phyloP scores from a whole-genome alignment of 92 coral and sea anemone genomes.

The Bergia sp. region DNA sequence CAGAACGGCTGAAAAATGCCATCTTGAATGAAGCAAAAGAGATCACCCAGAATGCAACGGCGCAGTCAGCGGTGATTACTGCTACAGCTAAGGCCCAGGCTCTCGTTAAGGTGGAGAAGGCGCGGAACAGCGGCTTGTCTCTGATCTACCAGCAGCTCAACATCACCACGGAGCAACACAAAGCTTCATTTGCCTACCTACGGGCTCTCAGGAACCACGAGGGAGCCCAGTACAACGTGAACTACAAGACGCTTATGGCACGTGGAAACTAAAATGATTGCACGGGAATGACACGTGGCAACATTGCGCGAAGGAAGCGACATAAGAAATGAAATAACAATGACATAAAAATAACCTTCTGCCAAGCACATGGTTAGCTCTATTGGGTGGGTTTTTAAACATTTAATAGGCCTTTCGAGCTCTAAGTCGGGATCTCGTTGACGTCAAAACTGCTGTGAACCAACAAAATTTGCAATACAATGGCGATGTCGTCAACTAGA shows the following conservation, averaged over 20 bases:
- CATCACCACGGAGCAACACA: slow-evolving; percentile 59
- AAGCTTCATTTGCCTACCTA: slow-evolving; percentile 65
- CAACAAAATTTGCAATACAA: too few relatives aligned
- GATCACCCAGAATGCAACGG: slow-evolving; percentile 62
- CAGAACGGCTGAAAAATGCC: slow-evolving; percentile 49
- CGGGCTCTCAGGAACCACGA: slow-evolving; percentile 57
- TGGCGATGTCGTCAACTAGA: too few relatives aligned
- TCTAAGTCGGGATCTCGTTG: too few relatives aligned
- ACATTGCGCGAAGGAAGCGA: too few relatives aligned
- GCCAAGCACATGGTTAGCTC: too few relatives aligned
- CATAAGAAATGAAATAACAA: too few relatives aligned
- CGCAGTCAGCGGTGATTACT: slow-evolving; percentile 43
- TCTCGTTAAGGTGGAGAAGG: slow-evolving; percentile 53
- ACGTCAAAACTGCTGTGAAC: too few relatives aligned
- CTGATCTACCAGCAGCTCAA: slow-evolving; percentile 56
- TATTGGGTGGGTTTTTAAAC: too few relatives aligned
- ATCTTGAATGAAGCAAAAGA: slow-evolving; percentile 56
- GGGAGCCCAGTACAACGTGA: slow-evolving; percentile 45
- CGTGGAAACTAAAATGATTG: slow-evolving; percentile 29
- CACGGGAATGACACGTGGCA: neutral
- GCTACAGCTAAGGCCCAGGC: slow-evolving; percentile 57
- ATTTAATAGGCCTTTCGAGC: too few relatives aligned
- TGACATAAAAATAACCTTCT: too few relatives aligned
- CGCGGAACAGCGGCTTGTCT: slow-evolving; percentile 54
- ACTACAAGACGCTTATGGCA: slow-evolving; percentile 60